Evolutionary conservation across 2,888 invertebrate genomes (phyloP).

Genomic region (Xestia xanthographa): DNA sequence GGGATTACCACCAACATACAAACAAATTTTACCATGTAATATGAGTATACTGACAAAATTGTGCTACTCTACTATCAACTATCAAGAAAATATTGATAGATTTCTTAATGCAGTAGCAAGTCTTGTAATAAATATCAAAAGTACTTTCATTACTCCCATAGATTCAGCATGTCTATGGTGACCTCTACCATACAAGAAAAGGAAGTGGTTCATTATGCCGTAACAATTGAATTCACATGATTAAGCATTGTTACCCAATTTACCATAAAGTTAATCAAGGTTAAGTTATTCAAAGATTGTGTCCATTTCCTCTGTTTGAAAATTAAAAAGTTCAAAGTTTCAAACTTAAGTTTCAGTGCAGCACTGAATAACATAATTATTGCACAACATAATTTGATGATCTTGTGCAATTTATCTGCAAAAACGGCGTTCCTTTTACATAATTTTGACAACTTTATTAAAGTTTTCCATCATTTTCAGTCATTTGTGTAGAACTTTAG

Average conservation of each 20-base stretch:
- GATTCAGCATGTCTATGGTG: background rate
- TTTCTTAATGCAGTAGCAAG: background rate
- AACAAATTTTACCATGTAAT: no score
- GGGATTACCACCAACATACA: no score
- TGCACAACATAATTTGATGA: background rate
- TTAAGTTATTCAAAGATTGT: background rate
- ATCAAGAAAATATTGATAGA: background rate
- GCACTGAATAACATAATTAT: background rate
- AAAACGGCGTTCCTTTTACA: background rate
- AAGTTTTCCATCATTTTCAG: background rate
- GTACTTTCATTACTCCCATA: background rate
- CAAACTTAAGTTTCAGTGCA: background rate
- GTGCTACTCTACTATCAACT: background rate
- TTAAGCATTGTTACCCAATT: constrained; percentile 25
- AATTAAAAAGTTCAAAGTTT: background rate
- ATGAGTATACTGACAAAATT: background rate
- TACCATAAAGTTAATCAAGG: constrained; percentile 25
- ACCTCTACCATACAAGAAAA: background rate
- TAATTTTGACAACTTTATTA: background rate
- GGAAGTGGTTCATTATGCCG: background rate
- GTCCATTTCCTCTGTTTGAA: background rate
- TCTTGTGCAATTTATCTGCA: background rate
- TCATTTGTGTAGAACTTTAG: background rate
- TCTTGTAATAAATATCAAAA: background rate
- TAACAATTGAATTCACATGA: constrained; percentile 25